A percentile compares a stretch with the other conserved stretches of the same genome.
phyloP scores from a whole-genome alignment of 2,888 invertebrate species.

The Dynastes tityus region DNA sequence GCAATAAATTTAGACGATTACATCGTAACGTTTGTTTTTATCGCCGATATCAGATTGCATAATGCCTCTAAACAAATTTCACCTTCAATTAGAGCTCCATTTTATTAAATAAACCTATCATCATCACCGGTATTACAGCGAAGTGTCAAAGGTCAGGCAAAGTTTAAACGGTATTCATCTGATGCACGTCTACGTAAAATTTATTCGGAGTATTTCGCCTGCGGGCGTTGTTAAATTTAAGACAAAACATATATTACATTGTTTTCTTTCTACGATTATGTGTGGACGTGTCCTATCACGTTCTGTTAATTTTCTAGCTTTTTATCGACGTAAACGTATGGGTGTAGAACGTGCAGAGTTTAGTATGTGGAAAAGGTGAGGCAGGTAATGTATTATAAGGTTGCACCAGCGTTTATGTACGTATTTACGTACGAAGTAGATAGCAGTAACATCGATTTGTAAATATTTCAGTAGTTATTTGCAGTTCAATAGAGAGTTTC shows the following conservation, averaged over 20 bases:
- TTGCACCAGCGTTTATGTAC: constrained; percentile 7
- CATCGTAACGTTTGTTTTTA: constrained; percentile 2
- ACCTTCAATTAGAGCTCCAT: constrained; percentile 12
- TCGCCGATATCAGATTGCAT: neutral
- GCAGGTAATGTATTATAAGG: constrained; percentile 6
- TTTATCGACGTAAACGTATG: constrained; percentile 24
- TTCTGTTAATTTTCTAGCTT: constrained; percentile 17
- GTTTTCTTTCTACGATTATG: constrained; percentile 24
- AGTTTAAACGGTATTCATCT: neutral
- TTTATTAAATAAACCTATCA: constrained; percentile 21
- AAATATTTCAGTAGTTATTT: constrained; percentile 2
- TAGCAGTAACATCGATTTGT: constrained; percentile 5
- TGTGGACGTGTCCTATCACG: constrained; percentile 44
- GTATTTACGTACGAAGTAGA: neutral
- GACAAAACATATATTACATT: constrained; percentile 20
- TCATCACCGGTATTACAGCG: constrained; percentile 9
- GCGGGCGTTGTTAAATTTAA: constrained; percentile 36
- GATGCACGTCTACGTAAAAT: constrained; percentile 30
- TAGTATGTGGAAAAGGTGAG: constrained; percentile 36
- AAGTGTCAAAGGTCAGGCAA: constrained; percentile 19
- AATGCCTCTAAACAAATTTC: constrained; percentile 10
- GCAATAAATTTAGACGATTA: constrained; percentile 12
- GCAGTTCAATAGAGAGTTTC: neutral
- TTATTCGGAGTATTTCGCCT: constrained; percentile 17
- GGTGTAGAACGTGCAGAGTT: constrained; percentile 22